Conservation (phyloP, 2,797 vertebrate species). For the Sebastes nivosus region DNA sequence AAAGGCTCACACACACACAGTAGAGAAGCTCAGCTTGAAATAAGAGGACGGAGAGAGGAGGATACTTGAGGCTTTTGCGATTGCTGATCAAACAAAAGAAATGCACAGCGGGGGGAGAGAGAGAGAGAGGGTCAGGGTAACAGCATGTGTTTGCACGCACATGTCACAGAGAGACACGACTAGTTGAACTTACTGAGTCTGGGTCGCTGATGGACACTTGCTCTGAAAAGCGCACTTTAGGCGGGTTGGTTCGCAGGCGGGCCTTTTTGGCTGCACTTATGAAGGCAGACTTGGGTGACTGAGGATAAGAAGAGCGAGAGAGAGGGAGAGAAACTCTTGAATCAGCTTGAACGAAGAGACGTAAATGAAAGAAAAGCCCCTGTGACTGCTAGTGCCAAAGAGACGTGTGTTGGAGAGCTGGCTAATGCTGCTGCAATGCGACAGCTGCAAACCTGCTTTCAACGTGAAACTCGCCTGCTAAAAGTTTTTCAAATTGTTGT, state of each 20-base stretch:
- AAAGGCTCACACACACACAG: neutral
- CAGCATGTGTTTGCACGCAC: neutral
- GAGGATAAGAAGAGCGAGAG: conserved; percentile 58
- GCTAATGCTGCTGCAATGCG: conserved; percentile 45
- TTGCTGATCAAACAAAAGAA: conserved; percentile 23
- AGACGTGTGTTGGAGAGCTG: conserved; percentile 15
- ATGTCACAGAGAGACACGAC: conserved; percentile 17
- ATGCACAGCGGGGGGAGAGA: neutral
- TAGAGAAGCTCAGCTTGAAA: conserved; percentile 5
- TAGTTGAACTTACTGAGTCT: conserved; percentile 88
- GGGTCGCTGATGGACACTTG: conserved; percentile 95
- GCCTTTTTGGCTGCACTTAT: conserved; percentile 98
- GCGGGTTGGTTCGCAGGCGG: conserved; percentile 93
- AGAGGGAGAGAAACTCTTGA: conserved; percentile 25
- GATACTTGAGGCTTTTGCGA: neutral
- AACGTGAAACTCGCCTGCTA: conserved; percentile 14
- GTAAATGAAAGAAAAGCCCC: conserved; percentile 50
- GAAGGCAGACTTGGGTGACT: conserved; percentile 99
- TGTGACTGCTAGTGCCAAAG: conserved; percentile 35
- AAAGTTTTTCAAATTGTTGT: conserved; percentile 8
- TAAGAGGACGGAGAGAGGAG: conserved; percentile 5
- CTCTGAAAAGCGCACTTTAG: conserved; percentile 97
- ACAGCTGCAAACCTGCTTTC: conserved; percentile 26
- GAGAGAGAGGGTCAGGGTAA: neutral
- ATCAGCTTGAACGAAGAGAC: conserved; percentile 37